These are phyloP conservation scores for Oxyteleia sp. DNA, from an alignment of 2,888 invertebrate genomes.

Conservation along the genomic window DNA sequence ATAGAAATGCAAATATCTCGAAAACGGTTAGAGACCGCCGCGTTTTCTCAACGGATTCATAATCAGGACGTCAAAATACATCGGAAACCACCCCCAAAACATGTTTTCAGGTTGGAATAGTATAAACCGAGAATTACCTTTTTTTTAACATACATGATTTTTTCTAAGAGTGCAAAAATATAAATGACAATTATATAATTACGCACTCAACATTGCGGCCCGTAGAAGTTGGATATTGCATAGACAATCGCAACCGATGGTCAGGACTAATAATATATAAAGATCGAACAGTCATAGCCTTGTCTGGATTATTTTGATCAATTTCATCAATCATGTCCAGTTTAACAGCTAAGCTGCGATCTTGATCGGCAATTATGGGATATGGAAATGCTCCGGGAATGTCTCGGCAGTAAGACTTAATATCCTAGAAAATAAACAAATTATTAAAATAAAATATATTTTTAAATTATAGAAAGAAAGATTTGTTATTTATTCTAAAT, in stretches of 20 bases:
- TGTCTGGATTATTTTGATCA: constrained; percentile 90
- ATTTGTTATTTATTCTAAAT: no score
- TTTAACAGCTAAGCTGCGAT: constrained; percentile 91
- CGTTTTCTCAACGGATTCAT: no score
- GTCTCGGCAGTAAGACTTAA: constrained; percentile 91
- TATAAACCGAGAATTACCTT: no score
- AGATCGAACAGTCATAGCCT: constrained; percentile 92
- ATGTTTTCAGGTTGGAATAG: no score
- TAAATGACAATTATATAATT: constrained; percentile 29
- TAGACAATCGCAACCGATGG: constrained; percentile 92
- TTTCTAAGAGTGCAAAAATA: no score
- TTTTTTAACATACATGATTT: no score
- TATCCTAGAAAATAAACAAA: constrained; percentile 88
- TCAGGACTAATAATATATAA: constrained; percentile 94
- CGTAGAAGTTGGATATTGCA: constrained; percentile 95
- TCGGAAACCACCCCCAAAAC: no score
- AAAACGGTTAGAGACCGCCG: no score
- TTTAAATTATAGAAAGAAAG: no score
- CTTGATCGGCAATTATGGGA: constrained; percentile 94
- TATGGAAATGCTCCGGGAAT: constrained; percentile 93
- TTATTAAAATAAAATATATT: background rate
- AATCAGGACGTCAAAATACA: no score
- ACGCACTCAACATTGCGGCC: constrained; percentile 95
- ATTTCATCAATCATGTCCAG: constrained; percentile 94
- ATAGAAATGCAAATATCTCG: no score